A percentile compares a stretch with the other conserved stretches of the same genome.
These are phyloP conservation scores for Hypotaenidia philippensis DNA, from an alignment of 2,797 vertebrate species.

Conservation along the genomic window DNA sequence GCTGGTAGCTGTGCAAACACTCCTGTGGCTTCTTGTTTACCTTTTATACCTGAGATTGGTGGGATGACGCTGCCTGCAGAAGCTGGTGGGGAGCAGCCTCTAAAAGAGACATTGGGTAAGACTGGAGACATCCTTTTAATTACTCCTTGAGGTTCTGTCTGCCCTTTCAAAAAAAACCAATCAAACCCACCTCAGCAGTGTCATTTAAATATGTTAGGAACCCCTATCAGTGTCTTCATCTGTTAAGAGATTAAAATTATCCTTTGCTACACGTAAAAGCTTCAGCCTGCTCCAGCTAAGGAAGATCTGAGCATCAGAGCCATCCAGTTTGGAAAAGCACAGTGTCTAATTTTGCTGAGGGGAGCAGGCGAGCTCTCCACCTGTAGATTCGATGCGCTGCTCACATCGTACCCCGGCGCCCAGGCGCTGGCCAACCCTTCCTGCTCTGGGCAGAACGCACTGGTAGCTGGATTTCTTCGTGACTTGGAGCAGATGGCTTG, in stretches of 20 bases:
- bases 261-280: neutral
- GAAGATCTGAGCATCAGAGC: neutral
- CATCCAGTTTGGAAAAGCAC: neutral
- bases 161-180: neutral
- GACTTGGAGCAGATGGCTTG: neutral
- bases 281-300: neutral
- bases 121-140: neutral
- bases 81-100: neutral
- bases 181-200: neutral
- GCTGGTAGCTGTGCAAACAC: neutral
- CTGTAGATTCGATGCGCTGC: accelerated
- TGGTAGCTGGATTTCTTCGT: neutral
- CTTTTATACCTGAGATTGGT: neutral
- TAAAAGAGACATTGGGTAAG: neutral
- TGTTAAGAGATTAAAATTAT: neutral
- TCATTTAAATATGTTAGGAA: neutral
- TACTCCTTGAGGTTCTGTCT: neutral
- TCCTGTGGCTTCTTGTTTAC: neutral
- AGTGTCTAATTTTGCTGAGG: neutral
- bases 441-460: neutral
- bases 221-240: neutral
- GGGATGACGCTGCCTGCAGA: neutral
- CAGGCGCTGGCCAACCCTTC: neutral
- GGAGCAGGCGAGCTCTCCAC: accelerated
- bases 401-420: accelerated